phyloP scores from a whole-genome alignment of 2,888 invertebrate species.

The Scaptomyza tumidula region DNA sequence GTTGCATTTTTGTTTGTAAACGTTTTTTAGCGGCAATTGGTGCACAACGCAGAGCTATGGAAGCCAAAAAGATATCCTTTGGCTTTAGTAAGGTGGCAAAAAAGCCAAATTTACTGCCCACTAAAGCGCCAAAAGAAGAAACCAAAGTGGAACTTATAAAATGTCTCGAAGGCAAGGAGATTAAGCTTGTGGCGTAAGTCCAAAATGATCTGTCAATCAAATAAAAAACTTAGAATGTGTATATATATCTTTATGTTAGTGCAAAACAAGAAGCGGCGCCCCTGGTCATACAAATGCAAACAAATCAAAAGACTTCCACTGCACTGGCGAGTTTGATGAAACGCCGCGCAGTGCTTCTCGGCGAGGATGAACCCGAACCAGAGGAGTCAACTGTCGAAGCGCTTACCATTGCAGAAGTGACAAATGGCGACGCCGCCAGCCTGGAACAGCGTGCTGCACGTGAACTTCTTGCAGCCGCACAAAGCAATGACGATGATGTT shows the following conservation, averaged over 20 bases:
- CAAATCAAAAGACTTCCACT: conserved; percentile 86
- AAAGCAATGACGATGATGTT: conserved; percentile 77
- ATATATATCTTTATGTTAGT: conserved; percentile 72
- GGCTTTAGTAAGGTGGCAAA: conserved; percentile 90
- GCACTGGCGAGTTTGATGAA: conserved; percentile 84
- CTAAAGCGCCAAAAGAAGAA: conserved; percentile 84
- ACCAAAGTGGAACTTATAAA: conserved; percentile 89
- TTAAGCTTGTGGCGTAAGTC: conserved; percentile 90
- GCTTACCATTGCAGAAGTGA: conserved; percentile 73
- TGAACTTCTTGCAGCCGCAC: conserved; percentile 88
- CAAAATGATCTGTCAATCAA: not conserved
- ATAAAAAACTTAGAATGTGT: not conserved
- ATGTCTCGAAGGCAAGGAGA: conserved; percentile 90
- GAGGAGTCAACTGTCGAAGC: conserved; percentile 36
- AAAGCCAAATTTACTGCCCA: conserved; percentile 85
- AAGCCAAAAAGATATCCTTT: conserved; percentile 91
- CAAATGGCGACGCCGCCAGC: conserved; percentile 29
- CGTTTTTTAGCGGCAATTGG: conserved; percentile 41
- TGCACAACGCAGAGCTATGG: conserved; percentile 83
- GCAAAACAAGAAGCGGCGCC: conserved; percentile 85
- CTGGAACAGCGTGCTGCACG: conserved; percentile 90
- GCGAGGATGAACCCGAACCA: conserved; percentile 83
- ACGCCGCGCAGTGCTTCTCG: conserved; percentile 80
- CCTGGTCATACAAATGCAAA: conserved; percentile 89
- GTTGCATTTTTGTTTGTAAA: conserved; percentile 60